phyloP scores from a whole-genome alignment of 2,888 invertebrate genomes.

The Danaus chrysippus region DNA sequence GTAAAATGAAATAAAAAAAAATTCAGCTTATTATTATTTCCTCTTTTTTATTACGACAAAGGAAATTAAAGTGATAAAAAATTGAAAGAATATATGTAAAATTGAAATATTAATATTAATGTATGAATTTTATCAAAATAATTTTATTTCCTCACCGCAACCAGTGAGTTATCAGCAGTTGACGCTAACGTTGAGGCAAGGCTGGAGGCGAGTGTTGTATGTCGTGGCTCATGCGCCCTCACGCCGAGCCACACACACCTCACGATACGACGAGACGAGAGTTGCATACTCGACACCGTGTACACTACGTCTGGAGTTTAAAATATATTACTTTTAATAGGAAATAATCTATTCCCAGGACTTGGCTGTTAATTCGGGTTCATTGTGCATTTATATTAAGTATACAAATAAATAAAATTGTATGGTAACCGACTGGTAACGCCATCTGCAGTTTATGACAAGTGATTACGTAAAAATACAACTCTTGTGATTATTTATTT shows the following conservation, averaged over 20 bases:
- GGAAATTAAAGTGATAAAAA: too few relatives aligned
- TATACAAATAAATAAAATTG: too few relatives aligned
- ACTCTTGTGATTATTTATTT: too few relatives aligned
- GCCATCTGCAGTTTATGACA: too few relatives aligned
- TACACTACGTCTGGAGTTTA: slow-evolving; percentile 63
- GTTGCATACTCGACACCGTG: slow-evolving; percentile 75
- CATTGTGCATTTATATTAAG: too few relatives aligned
- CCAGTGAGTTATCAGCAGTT: slow-evolving; percentile 70
- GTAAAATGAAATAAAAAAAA: neutral
- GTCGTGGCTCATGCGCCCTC: slow-evolving; percentile 48
- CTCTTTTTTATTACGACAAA: too few relatives aligned
- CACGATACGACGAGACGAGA: slow-evolving; percentile 70
- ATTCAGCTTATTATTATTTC: neutral
- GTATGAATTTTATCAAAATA: neutral
- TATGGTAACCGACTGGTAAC: too few relatives aligned
- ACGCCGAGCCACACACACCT: slow-evolving; percentile 82
- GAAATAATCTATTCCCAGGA: neutral
- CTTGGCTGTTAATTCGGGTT: neutral
- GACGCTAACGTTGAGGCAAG: slow-evolving; percentile 68
- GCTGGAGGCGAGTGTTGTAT: slow-evolving; percentile 69
- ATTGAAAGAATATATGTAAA: too few relatives aligned
- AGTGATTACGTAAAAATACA: too few relatives aligned
- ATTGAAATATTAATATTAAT: neutral
- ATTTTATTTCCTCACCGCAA: slow-evolving; percentile 40
- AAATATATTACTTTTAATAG: neutral